Base-by-base conservation (phyloP, 2,113 vertebrate genomes). In the Cebidichthys violaceus region DNA sequence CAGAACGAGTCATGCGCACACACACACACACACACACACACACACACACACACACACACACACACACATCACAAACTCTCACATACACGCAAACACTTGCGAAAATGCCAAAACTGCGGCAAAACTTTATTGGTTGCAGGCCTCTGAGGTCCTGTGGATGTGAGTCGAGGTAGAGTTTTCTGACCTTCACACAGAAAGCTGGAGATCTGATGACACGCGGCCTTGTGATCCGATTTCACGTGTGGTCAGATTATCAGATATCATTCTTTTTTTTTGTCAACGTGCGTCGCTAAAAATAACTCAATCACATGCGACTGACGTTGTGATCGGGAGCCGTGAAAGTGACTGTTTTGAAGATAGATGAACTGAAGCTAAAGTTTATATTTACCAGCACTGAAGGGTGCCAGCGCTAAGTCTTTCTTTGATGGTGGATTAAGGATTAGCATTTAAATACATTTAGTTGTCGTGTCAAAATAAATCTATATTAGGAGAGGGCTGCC, bases 1-100 rank as follows among this genome's bases (percentile, higher is more conserved):
- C 88, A 93, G 62, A 84, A 18, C 87, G 81, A 94, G 88, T 93
- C 93, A 93, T 76, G 64, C 69, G 70, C 76, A 43, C 82, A 80
- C 81, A 74, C 77, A 83, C 82, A 85, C 57, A 59, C 60, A 78
- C 69, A 41, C 81, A 73, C 82, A 68, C 82, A 80, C 82, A 86
- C 31, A 82, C 80, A 85, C 75, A 61, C 75, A 84, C 65, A 78
- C 62, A 80, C 60, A 80, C 69, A 68, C 47, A 74, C 76, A 43
- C 82, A 80, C 81, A 74, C 77, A 83, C 82, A 85, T 52, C 57
- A 59, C 60, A 78, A 72, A 41, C 81, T 75, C 82, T 70, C 82
- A 80, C 82, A 86, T 35, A 82, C 80, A 85, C 75, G 65, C 75
- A 84, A 69, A 78, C 62, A 80, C 60, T 76, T 81, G 74, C 55